These are phyloP conservation scores for Isaurus tuberculatus DNA, from an alignment of 92 coral and sea anemone species.

Conservation along the genomic window DNA sequence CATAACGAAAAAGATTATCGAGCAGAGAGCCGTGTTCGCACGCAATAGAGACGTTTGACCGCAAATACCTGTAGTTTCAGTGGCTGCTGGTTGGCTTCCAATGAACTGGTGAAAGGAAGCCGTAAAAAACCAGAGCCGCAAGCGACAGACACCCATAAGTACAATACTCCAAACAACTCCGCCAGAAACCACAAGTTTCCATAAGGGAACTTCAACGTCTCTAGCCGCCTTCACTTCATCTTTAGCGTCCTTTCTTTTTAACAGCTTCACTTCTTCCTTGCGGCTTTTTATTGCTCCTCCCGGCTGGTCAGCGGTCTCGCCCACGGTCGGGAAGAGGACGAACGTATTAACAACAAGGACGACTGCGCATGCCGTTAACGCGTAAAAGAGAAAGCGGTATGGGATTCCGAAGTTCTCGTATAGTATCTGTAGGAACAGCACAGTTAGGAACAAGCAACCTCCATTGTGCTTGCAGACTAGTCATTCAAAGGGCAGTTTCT, in stretches of 20 bases:
- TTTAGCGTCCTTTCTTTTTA: neutral
- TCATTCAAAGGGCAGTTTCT: neutral
- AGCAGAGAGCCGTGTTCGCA: neutral
- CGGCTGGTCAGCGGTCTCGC: neutral
- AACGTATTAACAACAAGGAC: slow-evolving; percentile 36
- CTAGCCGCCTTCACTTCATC: neutral
- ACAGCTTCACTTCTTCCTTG: neutral
- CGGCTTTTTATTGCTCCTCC: neutral
- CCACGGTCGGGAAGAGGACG: slow-evolving; percentile 35
- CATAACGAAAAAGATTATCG: neutral
- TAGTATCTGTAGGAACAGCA: slow-evolving; percentile 47
- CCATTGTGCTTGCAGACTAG: neutral
- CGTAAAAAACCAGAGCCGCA: slow-evolving; percentile 47
- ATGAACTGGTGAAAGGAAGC: slow-evolving; percentile 47
- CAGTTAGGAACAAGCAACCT: slow-evolving; percentile 31
- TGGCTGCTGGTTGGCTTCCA: slow-evolving; percentile 40
- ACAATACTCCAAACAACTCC: slow-evolving; percentile 48
- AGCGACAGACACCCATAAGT: slow-evolving; percentile 48
- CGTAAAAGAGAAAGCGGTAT: slow-evolving; percentile 44
- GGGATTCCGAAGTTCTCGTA: slow-evolving; percentile 46
- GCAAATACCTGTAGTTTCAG: slow-evolving; percentile 46
- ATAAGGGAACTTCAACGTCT: slow-evolving; percentile 16
- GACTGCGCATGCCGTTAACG: slow-evolving; percentile 41
- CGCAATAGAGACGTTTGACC: neutral
- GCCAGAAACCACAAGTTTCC: slow-evolving; percentile 47